Conservation (phyloP, 2,888 invertebrate genomes). For the Eilema caniola region DNA sequence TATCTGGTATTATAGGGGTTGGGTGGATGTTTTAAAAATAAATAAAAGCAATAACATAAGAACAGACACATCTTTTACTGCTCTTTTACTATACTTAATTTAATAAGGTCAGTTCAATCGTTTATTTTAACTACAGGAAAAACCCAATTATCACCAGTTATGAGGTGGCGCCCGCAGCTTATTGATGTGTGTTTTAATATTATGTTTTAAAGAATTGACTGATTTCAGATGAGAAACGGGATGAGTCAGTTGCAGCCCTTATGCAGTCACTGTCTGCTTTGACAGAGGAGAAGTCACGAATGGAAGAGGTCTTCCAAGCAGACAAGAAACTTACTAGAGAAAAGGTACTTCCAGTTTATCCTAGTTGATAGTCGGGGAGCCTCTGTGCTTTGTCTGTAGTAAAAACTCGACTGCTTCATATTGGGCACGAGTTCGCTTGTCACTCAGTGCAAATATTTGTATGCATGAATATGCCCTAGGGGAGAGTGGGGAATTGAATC, state of each 20-base stretch:
- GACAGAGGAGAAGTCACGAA: constrained; percentile 93
- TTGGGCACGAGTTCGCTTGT: neutral
- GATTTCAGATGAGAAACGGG: constrained; percentile 58
- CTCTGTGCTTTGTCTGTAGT: neutral
- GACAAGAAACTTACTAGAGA: constrained; percentile 89
- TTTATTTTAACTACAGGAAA: too few relatives aligned
- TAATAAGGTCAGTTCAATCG: too few relatives aligned
- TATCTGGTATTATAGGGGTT: too few relatives aligned
- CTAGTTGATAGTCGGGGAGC: too few relatives aligned
- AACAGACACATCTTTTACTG: too few relatives aligned
- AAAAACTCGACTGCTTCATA: neutral
- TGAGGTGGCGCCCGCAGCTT: too few relatives aligned
- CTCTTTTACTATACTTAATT: too few relatives aligned
- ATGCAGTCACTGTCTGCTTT: constrained; percentile 92
- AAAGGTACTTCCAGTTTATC: constrained; percentile 71
- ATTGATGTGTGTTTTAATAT: too few relatives aligned
- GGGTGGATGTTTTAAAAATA: too few relatives aligned
- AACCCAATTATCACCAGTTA: too few relatives aligned
- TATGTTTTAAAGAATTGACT: neutral
- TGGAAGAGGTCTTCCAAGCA: constrained; percentile 94
- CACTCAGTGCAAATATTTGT: neutral
- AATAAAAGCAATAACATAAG: too few relatives aligned
- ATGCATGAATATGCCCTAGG: neutral
- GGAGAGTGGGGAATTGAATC: too few relatives aligned
- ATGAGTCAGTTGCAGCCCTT: constrained; percentile 86